Conservation (phyloP, 2,888 invertebrate species). For the Endotricha flammealis region DNA sequence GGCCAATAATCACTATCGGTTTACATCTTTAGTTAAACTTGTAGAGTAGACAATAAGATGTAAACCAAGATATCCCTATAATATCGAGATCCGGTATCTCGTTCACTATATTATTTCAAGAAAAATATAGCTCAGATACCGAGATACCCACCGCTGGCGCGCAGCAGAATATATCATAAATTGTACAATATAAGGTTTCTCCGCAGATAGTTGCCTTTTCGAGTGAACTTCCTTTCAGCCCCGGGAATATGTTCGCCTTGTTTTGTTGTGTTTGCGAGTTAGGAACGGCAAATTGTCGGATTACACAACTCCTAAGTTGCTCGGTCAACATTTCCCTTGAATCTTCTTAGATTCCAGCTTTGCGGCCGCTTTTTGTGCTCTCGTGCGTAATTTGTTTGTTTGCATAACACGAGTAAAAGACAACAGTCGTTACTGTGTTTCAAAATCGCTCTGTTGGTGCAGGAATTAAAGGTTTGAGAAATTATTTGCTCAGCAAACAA, state of each 20-base stretch:
- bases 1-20: conserved; percentile 40
- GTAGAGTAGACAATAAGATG: conserved; percentile 29
- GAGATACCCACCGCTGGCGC: conserved; percentile 57
- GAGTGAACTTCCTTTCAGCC: conserved; percentile 68
- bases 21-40: conserved; percentile 30
- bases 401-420: conserved; percentile 44
- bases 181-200: conserved; percentile 68
- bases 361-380: conserved; percentile 46
- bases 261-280: conserved; percentile 74
- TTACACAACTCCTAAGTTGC: conserved; percentile 71
- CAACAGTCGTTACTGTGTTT: conserved; percentile 40
- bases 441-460: conserved; percentile 40
- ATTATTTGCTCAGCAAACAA: conserved; percentile 41
- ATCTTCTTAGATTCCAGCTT: conserved; percentile 53
- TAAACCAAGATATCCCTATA: conserved; percentile 34
- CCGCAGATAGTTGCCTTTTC: conserved; percentile 69
- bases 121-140: conserved; percentile 53
- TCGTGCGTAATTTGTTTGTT: conserved; percentile 48
- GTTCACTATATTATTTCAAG: conserved; percentile 54
- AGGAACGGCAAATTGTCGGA: conserved; percentile 69
- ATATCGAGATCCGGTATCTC: conserved; percentile 31
- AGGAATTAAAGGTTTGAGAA: conserved; percentile 39
- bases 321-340: conserved; percentile 61
- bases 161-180: conserved; percentile 64
- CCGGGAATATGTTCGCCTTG: conserved; percentile 69